Base-by-base conservation (phyloP, 2,888 invertebrate genomes). In the Pogonocherus hispidulus region DNA sequence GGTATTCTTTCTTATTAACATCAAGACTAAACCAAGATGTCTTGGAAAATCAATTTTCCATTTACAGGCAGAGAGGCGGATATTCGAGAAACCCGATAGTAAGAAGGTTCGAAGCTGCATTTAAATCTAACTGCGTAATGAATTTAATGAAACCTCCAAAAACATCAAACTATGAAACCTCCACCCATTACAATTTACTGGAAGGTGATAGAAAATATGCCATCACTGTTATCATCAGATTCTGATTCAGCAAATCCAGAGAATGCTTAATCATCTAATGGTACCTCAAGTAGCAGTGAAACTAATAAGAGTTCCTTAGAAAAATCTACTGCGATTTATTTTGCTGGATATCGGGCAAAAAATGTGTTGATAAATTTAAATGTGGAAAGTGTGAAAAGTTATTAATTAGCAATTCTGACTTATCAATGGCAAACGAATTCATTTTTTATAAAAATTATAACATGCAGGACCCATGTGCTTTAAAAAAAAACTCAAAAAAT, bases 1-100 rank as follows among this genome's bases (percentile, higher is more conserved):
- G 1, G 3, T 52, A 18, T 52, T 52, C n/a, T n/a, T n/a, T n/a
- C n/a, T n/a, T 52, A 52, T 52, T 52, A 23, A 52, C 23, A 11
- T 52, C 52, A 2, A 23, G 52, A 2, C 19, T 23, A n/a, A 52
- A 27, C 14, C 27, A 52, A 52, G 27, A 52, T 52, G 27, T 46
- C 18, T 18, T 2, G 6, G 46, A 46, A 19, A 46, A 46, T 16
- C 18, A 18, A 19, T 46, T 51, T 22, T 51, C 49, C 4, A 51
- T 51, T 2, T 22, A 22, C 9, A 20, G 49, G 4, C 49, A 51
- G 20, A 20, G n/a, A 22, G 49, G 49, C 4, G 22, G 49, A 20
- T 22, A 51, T 20, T 19, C 8, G 2, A 20, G 49, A 11, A 51
- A 51, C 9, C 22, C 22, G 5, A 47, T 18, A 16, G 46, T 18